Evolutionary conservation across 2,888 invertebrate genomes (phyloP), one percentile per base, ranked within the genome.

Genomic region (Epinotia ramella): DNA sequence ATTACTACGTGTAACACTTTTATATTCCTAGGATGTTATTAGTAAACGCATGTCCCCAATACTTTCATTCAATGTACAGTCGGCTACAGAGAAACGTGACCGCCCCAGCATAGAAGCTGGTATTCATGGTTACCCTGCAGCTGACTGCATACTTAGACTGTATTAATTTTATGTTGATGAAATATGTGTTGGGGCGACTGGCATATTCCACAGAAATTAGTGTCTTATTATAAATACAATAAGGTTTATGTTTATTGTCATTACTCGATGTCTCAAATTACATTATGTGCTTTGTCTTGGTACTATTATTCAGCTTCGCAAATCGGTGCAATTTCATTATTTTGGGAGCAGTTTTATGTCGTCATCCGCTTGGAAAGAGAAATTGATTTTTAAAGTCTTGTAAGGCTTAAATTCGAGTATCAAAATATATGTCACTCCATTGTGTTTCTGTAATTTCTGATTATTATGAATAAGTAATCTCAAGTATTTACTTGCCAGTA

Each of bases 221-320:
- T 76, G 76, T 76, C 76, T 76, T 72, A 76, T 72, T 67, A 76
- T 40, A 62, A 73, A 72, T 49, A 75, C 70, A 75, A 75, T 75
- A 75, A 71, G 53, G 24, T 73, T 60, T 60, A 67, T 65, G 65
- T 67, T 73, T 60, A 66, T 62, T 66, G 28, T 66, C 57, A 73
- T 28, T 49, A 59, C 49, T 67, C 66, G 33, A 56, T 66, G 71
- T 75, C 28, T 66, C 60, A 66, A 69, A 70, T n/a, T 71, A 56
- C n/a, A 18, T 60, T n/a, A 18, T 65, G 69, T 74, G 73, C 68
- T 73, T 63, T 40, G 68, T 24, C 4, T 57, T 57, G 57, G 68
- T 57, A 57, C 33, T 18, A 11, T 49, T 0, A 11, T 49, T 1
- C 24, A 28, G 53, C n/a, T 49, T 24, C n/a, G 62, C 16, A 40